These are phyloP conservation scores for Myotis lucifugus DNA, from an alignment of 2,113 vertebrate genomes.

Conservation along the genomic window DNA sequence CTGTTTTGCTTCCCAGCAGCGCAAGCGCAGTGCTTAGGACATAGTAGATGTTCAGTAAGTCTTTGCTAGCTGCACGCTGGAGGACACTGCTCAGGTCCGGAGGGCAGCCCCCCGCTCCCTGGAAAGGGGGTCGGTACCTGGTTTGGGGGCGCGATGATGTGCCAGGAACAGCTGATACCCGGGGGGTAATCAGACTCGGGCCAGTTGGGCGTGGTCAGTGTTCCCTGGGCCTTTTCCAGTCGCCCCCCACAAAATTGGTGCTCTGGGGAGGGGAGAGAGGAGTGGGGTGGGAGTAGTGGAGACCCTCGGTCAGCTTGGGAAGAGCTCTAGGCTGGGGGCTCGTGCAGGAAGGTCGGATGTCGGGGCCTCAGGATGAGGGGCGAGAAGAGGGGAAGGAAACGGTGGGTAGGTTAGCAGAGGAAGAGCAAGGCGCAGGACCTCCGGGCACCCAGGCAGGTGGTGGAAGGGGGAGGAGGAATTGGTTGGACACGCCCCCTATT, in stretches of 20 bases:
- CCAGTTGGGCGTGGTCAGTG: slow-evolving; percentile 94
- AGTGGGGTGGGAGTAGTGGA: slow-evolving; percentile 47
- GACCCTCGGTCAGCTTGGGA: slow-evolving; percentile 36
- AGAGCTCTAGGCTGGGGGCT: slow-evolving; percentile 25
- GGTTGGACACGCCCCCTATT: slow-evolving; percentile 38
- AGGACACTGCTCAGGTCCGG: neutral
- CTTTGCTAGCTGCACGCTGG: neutral
- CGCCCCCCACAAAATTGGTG: slow-evolving; percentile 93
- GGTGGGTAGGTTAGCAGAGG: slow-evolving; percentile 53
- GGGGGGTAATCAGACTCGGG: slow-evolving; percentile 92
- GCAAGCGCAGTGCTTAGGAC: slow-evolving; percentile 17
- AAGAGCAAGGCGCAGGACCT: neutral
- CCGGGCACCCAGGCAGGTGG: neutral
- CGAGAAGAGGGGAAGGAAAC: neutral
- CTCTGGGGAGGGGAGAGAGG: slow-evolving; percentile 82
- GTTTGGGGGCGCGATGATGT: slow-evolving; percentile 90
- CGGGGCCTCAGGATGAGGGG: slow-evolving; percentile 45
- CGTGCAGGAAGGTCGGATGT: neutral
- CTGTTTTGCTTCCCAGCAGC: slow-evolving; percentile 4
- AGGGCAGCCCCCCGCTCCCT: neutral
- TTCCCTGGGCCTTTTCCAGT: slow-evolving; percentile 90
- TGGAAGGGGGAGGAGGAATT: slow-evolving; percentile 4
- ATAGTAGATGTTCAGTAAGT: neutral
- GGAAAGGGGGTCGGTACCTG: slow-evolving; percentile 82
- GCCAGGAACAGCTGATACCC: slow-evolving; percentile 96